A percentile compares a stretch with the other conserved stretches of the same genome.
Conservation (phyloP, 1,140 invertebrate species). For the Zaprionus inermis region DNA sequence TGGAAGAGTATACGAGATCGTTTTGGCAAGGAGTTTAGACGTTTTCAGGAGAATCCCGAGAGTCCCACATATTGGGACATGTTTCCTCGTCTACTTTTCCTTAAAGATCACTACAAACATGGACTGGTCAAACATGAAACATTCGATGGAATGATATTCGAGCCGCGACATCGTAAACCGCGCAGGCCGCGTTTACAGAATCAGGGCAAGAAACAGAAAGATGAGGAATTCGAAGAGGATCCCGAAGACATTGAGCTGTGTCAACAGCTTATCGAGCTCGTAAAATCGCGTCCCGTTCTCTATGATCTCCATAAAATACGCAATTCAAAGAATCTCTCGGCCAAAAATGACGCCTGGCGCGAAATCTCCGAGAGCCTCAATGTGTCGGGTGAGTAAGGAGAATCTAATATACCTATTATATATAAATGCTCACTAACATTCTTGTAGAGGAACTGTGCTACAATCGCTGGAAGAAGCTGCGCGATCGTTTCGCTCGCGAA, state of each 20-base stretch:
- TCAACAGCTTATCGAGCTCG: constrained; percentile 68
- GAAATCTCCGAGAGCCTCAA: constrained; percentile 65
- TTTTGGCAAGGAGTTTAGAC: constrained; percentile 74
- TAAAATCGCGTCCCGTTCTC: constrained; percentile 70
- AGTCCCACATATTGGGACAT: constrained; percentile 76
- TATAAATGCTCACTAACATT: background rate
- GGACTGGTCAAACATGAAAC: constrained; percentile 59
- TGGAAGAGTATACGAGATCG: constrained; percentile 79
- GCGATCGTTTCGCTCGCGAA: constrained; percentile 75
- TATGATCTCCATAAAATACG: constrained; percentile 73
- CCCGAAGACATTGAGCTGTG: constrained; percentile 55
- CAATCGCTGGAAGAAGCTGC: constrained; percentile 78
- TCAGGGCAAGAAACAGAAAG: constrained; percentile 30
- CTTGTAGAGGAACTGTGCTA: constrained; percentile 69
- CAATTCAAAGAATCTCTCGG: constrained; percentile 74
- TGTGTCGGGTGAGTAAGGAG: constrained; percentile 55
- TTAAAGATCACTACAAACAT: constrained; percentile 77
- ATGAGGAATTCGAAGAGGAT: constrained; percentile 39
- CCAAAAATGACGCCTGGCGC: constrained; percentile 75
- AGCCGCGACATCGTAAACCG: constrained; percentile 51
- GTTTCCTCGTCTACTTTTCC: constrained; percentile 70
- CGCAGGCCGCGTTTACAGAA: constrained; percentile 27
- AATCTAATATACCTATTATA: background rate
- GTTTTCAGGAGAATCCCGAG: constrained; percentile 67
- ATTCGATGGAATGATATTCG: constrained; percentile 64